These are phyloP conservation scores for Lucinisca nassula DNA, from an alignment of 2,888 invertebrate species.

Conservation along the genomic window DNA sequence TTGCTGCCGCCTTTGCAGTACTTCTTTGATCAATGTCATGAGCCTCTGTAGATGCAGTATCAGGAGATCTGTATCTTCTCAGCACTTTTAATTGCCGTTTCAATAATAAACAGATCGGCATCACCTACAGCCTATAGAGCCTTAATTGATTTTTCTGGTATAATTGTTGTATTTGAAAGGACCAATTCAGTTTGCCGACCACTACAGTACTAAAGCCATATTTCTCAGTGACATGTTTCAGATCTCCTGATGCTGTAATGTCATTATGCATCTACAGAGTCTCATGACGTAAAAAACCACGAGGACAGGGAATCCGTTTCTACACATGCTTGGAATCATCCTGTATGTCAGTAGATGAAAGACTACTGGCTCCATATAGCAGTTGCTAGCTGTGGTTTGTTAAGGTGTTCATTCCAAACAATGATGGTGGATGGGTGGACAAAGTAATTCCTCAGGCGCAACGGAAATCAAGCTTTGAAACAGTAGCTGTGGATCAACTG, in stretches of 20 bases:
- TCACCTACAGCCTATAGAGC: conserved; percentile 21
- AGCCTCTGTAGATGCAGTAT: not conserved
- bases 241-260: no score
- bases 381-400: not conserved
- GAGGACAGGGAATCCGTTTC: conserved; percentile 47
- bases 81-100: conserved; percentile 15
- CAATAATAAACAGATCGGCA: conserved; percentile 23
- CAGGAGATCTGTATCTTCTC: conserved; percentile 42
- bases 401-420: not conserved
- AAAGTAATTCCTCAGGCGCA: not conserved
- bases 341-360: not conserved
- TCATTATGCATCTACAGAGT: no score
- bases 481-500: not conserved
- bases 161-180: not conserved
- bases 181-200: not conserved
- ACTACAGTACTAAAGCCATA: conserved; percentile 4
- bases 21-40: not conserved
- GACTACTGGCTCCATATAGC: not conserved
- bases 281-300: no score
- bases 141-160: not conserved
- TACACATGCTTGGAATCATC: conserved; percentile 31
- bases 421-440: not conserved
- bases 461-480: not conserved
- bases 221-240: conserved; percentile 28
- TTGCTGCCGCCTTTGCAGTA: not conserved